These are phyloP conservation scores for Diplolepis rosae DNA, from an alignment of 2,888 invertebrate species.

Conservation along the genomic window DNA sequence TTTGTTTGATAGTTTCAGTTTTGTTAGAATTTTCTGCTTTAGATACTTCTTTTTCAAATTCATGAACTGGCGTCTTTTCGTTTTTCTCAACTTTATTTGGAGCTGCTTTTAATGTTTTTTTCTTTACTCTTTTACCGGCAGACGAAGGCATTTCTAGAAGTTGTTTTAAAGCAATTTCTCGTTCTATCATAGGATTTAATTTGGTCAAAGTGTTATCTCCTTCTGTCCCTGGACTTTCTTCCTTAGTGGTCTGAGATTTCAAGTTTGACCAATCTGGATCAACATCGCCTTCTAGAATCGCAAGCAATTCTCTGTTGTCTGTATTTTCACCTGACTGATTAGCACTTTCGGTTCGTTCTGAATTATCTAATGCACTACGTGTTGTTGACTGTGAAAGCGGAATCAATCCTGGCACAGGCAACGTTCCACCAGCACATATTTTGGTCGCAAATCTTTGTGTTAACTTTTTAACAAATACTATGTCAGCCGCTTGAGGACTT, in stretches of 20 bases:
- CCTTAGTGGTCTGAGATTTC: slow-evolving; percentile 67
- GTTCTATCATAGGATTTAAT: slow-evolving; percentile 73
- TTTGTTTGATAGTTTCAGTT: slow-evolving; percentile 2
- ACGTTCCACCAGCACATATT: slow-evolving; percentile 60
- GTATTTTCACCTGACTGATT: slow-evolving; percentile 56
- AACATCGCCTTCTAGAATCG: slow-evolving; percentile 77
- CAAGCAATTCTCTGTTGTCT: slow-evolving; percentile 76
- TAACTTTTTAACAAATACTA: slow-evolving; percentile 76
- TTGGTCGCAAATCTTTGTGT: slow-evolving; percentile 75
- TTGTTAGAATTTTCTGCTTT: slow-evolving; percentile 35
- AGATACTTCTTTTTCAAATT: slow-evolving; percentile 21
- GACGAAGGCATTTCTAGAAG: slow-evolving; percentile 74
- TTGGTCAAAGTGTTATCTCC: slow-evolving; percentile 54
- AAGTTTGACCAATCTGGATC: slow-evolving; percentile 73
- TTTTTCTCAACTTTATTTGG: slow-evolving; percentile 25
- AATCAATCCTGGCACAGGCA: slow-evolving; percentile 56
- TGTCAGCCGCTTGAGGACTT: slow-evolving; percentile 72
- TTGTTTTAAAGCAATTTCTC: slow-evolving; percentile 77
- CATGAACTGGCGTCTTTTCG: not conserved
- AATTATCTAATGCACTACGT: slow-evolving; percentile 39
- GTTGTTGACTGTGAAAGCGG: slow-evolving; percentile 49
- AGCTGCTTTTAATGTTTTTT: slow-evolving; percentile 13
- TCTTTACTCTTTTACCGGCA: slow-evolving; percentile 52
- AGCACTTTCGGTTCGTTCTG: slow-evolving; percentile 38
- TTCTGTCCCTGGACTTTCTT: slow-evolving; percentile 63